Base-by-base conservation (phyloP, 2,888 invertebrate species). In the Drosophila koepferae region DNA sequence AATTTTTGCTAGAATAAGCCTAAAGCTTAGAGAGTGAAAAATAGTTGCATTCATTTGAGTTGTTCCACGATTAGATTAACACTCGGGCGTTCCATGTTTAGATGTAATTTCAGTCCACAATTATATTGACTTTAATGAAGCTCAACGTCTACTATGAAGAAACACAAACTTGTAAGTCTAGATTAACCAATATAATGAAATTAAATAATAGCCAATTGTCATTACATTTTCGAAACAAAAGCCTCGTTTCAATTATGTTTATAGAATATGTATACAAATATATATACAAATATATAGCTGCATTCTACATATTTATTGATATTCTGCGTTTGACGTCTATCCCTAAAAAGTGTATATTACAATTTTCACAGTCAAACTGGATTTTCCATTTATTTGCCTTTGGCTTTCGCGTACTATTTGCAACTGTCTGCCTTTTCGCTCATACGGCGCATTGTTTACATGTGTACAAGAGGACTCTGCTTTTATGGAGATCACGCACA, bases 401-500 rank as follows among this genome's bases (percentile, higher is more conserved):
- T 75, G 63, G 69, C 65, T 80, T 77, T 60, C 49, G 49, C 28
- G 54, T 46, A 18, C 54, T 44, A 48, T 69, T 77, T 74, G 67
- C 46, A 63, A 66, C 44, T 46, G 75, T 86, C 76, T 69, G 65
- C 16, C 48, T 23, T 55, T 59, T 65, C 44, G 58, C 49, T 10
- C 14, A 20, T 46, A 20, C 44, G 59, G 38, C 53, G 65, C 56
- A 23, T 53, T 84, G 87, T 81, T 89, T 71, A 64, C 75, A 74
- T 72, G 72, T 68, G 71, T 66, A 72, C 66, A 58, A 67, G 34
- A 60, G 63, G 72, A 41, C 65, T 18, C 43, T 55, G 65, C 85
- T 80, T 82, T 85, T 85, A 85, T 82, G 87, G 82, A 80, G 82
- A 81, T 85, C 90, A 85, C 85, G 88, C 88, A 85, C 86, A 70